Conservation (phyloP, 2,888 invertebrate genomes). For the Petrolisthes manimaculis region DNA sequence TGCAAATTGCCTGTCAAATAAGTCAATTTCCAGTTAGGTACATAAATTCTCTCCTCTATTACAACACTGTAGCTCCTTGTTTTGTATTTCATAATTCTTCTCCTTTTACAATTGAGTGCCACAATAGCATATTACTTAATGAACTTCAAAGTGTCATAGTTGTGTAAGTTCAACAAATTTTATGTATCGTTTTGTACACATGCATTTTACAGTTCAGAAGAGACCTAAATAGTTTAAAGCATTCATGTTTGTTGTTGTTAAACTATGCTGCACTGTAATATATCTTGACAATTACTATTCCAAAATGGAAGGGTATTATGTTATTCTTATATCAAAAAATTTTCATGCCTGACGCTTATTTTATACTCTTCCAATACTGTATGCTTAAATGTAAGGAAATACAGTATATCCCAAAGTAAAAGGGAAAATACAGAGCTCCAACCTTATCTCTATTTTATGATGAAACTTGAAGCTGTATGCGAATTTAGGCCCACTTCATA, state of each 20-base stretch:
- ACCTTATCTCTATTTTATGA: too few species aligned
- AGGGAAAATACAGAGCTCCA: too few species aligned
- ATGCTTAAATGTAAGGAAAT: too few species aligned
- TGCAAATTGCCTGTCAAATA: background rate
- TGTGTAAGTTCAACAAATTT: conserved; percentile 30
- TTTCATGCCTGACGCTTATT: background rate
- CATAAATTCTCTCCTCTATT: too few species aligned
- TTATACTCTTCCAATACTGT: background rate
- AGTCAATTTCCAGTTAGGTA: too few species aligned
- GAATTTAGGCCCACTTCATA: too few species aligned
- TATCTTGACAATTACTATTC: background rate
- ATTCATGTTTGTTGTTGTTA: conserved; percentile 16
- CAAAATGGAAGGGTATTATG: conserved; percentile 4
- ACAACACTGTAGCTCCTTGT: too few species aligned
- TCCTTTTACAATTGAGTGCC: conserved; percentile 33
- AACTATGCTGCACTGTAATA: background rate
- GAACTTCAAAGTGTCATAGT: conserved; percentile 50
- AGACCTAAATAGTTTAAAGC: background rate
- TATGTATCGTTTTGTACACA: conserved; percentile 19
- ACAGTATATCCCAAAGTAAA: too few species aligned
- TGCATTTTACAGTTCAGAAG: conserved; percentile 20
- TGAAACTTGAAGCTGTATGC: too few species aligned
- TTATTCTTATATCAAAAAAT: background rate
- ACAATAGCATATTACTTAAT: conserved; percentile 36
- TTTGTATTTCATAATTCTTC: background rate